A percentile compares a stretch with the other conserved stretches of the same genome.
phyloP scores from a whole-genome alignment of 2,888 invertebrate species.

The Myopa tessellatipennis region DNA sequence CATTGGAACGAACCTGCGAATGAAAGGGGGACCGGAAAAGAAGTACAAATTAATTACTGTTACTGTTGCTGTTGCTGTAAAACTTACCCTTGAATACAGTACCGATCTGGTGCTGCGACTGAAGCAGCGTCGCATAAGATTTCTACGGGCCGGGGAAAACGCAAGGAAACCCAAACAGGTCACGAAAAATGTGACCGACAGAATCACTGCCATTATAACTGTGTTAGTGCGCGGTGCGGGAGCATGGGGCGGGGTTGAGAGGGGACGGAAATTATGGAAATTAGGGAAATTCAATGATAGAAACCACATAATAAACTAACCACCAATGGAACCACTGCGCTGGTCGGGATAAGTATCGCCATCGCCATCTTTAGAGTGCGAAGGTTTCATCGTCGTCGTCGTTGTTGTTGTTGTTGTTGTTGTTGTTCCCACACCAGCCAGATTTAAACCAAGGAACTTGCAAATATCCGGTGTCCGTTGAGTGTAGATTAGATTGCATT shows the following conservation, averaged over 20 bases:
- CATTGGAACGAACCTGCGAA: slow-evolving; percentile 61
- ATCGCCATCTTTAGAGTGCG: background rate
- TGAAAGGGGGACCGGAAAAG: background rate
- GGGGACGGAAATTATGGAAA: background rate
- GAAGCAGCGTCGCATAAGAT: slow-evolving; percentile 57
- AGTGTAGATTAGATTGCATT: slow-evolving; percentile 63
- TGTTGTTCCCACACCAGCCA: slow-evolving; percentile 42
- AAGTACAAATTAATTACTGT: background rate
- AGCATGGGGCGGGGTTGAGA: no score
- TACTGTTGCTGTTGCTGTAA: no score
- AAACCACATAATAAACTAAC: slow-evolving; percentile 52
- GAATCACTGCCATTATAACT: slow-evolving; percentile 59
- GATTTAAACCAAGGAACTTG: slow-evolving; percentile 59
- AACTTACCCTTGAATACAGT: slow-evolving; percentile 61
- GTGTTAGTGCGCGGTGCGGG: slow-evolving; percentile 16
- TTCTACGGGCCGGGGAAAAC: slow-evolving; percentile 61
- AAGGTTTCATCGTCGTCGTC: background rate
- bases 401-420: slow-evolving; percentile 27
- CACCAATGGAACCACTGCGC: slow-evolving; percentile 58
- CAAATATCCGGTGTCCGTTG: slow-evolving; percentile 66
- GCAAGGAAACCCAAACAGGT: slow-evolving; percentile 59
- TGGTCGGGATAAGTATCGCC: slow-evolving; percentile 49
- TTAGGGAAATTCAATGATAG: slow-evolving; percentile 24
- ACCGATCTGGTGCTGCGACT: slow-evolving; percentile 59
- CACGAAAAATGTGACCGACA: slow-evolving; percentile 59